These are phyloP conservation scores for Artibeus jamaicensis DNA, from an alignment of 2,797 vertebrate genomes.

Conservation along the genomic window DNA sequence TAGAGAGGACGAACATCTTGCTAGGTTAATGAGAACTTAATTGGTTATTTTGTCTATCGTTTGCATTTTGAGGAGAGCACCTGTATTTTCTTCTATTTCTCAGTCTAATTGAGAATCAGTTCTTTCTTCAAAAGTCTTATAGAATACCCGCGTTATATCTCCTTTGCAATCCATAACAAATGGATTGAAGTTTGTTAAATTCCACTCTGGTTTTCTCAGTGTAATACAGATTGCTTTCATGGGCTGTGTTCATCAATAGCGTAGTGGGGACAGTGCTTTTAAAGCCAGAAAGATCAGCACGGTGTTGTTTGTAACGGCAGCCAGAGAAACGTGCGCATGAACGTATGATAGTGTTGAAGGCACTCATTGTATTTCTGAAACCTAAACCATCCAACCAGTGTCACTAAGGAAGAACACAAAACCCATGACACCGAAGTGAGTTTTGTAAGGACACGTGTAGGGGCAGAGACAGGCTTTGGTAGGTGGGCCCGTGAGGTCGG, in stretches of 20 bases:
- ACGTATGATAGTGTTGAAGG: neutral
- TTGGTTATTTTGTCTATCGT: neutral
- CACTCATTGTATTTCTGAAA: neutral
- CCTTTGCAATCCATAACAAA: neutral
- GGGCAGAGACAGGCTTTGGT: neutral
- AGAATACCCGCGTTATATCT: neutral
- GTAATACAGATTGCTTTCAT: constrained; percentile 31
- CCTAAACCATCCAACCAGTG: neutral
- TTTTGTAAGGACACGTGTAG: constrained; percentile 8
- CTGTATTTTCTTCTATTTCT: neutral
- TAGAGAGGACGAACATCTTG: neutral
- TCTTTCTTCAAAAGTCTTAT: neutral
- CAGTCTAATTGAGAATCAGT: constrained; percentile 29
- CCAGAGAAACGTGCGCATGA: neutral
- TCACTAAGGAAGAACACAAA: constrained; percentile 38
- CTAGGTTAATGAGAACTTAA: neutral
- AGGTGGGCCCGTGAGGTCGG: too few species aligned
- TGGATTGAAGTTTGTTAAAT: constrained; percentile 8
- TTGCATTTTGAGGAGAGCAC: neutral
- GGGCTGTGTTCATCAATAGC: neutral
- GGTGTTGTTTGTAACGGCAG: neutral
- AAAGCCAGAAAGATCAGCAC: constrained; percentile 9
- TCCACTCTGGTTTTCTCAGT: neutral
- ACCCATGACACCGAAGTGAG: neutral
- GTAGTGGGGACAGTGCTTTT: neutral